Conservation (phyloP, 2,888 invertebrate species). For the Leptinotarsa tumamoca region DNA sequence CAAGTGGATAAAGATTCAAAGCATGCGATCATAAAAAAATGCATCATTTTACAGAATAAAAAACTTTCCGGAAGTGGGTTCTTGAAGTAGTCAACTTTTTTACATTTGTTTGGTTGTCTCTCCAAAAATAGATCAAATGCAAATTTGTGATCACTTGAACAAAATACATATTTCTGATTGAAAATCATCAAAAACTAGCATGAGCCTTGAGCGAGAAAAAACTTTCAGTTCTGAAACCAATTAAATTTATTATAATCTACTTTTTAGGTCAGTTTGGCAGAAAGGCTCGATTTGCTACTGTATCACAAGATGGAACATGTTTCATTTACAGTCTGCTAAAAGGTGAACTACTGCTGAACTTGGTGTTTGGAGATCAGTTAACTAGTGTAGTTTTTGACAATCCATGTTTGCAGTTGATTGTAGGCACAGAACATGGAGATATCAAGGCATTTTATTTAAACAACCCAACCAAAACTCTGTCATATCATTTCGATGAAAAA, state of each 20-base stretch:
- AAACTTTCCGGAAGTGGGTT: no score
- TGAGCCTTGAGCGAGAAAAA: no score
- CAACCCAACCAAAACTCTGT: slow-evolving; percentile 76
- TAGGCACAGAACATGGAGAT: slow-evolving; percentile 79
- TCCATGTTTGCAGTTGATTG: slow-evolving; percentile 78
- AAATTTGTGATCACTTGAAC: no score
- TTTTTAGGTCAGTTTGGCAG: slow-evolving; percentile 67
- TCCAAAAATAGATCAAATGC: no score
- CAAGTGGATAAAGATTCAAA: no score
- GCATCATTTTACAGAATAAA: no score
- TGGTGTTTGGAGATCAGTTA: slow-evolving; percentile 80
- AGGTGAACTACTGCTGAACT: slow-evolving; percentile 77
- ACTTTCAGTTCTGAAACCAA: no score
- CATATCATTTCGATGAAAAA: slow-evolving; percentile 73
- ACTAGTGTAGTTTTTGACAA: slow-evolving; percentile 78
- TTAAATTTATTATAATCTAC: neutral
- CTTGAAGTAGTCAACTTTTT: no score
- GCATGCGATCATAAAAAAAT: no score
- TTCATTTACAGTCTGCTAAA: slow-evolving; percentile 82
- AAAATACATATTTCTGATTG: no score
- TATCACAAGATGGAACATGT: slow-evolving; percentile 85
- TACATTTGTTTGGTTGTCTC: no score
- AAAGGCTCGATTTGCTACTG: slow-evolving; percentile 79
- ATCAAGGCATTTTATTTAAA: slow-evolving; percentile 78
- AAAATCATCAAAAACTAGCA: no score